Evolutionary conservation across 2,113 vertebrate species (phyloP).

Genomic region (Sylvietta virens): DNA sequence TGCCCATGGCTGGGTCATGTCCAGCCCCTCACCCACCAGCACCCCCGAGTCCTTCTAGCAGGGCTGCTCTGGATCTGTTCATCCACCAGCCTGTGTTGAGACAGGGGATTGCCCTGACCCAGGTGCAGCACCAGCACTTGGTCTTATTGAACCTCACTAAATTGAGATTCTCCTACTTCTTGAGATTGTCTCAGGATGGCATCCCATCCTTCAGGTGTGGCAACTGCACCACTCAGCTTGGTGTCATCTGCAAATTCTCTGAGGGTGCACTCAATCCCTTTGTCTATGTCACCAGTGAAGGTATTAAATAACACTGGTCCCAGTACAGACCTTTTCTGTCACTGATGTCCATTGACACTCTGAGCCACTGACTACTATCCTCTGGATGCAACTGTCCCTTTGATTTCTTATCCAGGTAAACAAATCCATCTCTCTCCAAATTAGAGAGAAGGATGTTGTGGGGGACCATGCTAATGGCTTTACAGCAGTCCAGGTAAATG

Average conservation of each 20-base stretch:
- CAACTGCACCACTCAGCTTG: neutral
- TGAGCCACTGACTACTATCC: neutral
- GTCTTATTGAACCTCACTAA: neutral
- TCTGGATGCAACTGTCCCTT: neutral
- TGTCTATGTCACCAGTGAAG: neutral
- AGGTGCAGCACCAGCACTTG: neutral
- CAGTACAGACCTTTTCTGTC: neutral
- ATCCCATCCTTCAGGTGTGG: neutral
- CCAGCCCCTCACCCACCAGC: accelerated
- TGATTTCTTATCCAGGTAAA: neutral
- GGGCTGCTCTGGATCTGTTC: neutral
- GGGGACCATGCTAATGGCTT: neutral
- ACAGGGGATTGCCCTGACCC: accelerated
- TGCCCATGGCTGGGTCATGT: neutral
- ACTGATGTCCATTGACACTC: neutral
- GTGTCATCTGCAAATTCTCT: neutral
- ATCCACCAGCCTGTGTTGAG: neutral
- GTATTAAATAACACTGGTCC: neutral
- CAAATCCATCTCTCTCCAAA: neutral
- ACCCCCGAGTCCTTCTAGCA: neutral
- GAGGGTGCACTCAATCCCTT: neutral
- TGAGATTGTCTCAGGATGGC: neutral
- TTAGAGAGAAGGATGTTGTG: neutral
- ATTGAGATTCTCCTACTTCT: neutral
- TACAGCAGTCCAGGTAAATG: neutral